Base-by-base conservation (phyloP, 2,113 vertebrate genomes). In the Salvator merianae region DNA sequence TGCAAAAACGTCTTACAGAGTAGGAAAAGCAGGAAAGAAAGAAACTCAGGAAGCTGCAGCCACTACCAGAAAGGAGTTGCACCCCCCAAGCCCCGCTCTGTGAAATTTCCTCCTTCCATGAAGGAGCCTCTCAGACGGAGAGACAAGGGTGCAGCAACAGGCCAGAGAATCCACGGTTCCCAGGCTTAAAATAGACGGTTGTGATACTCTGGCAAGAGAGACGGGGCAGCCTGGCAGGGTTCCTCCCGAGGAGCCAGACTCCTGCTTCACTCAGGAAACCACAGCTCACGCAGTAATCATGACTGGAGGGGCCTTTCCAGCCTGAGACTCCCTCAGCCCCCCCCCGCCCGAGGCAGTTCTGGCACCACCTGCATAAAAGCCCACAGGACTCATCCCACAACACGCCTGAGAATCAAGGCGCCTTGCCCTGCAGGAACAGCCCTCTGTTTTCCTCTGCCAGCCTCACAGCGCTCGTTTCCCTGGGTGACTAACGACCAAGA, bases 121-220 rank as follows among this genome's bases (percentile, higher is more conserved):
- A 88, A 87, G 91, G 87, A 90, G 82, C 91, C 84, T 89, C 82
- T 90, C 84, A 88, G 70, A 28, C 68, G 89, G 76, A 69, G 77
- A 79, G 72, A 86, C 79, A 77, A 34, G 84, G 7, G 70, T 5
- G 18, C 30, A 36, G 40, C 84, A 78, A 0, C 0, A 62, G 34
- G 55, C 7, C 4, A 73, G 62, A 20, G n/a, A 88, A 36, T 1
- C 80, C 9, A 7, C 3, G 86, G 93, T 88, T 78, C 86, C 89
- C 10, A 0, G 59, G 22, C 90, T 85, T 82, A 84, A 92, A 93
- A 74, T 79, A 90, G 87, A 81, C 2, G 81, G 69, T 75, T 30
- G 68, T 77, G 85, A 90, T 83, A 85, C 86, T 28, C 8, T 4
- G 68, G 83, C 18, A 32, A 36, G 26, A 79, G 53, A 12, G 43